Evolutionary conservation across 2,113 vertebrate species (phyloP).

Genomic region (mouse (Mus musculus)): GRCm39 chrX:101044001-101044500

Average conservation of each 20-base stretch:
- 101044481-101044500: background rate
- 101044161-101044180: background rate
- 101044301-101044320: background rate
- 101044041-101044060: background rate
- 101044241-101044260: background rate
- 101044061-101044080: background rate
- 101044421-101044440: background rate
- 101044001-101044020: background rate
- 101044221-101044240: background rate
- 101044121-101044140: background rate
- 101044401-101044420: slow-evolving; percentile 3
- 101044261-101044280: background rate
- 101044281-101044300: background rate
- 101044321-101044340: background rate
- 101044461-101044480: background rate
- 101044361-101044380: background rate
- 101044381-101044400: background rate
- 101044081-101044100: background rate
- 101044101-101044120: background rate
- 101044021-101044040: background rate
- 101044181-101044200: background rate
- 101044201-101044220: background rate
- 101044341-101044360: background rate
- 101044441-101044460: background rate
- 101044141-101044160: background rate